Evolutionary conservation across 2,113 vertebrate species (phyloP), one percentile per base, ranked within the genome.

Genomic region (Perognathus longimembris): DNA sequence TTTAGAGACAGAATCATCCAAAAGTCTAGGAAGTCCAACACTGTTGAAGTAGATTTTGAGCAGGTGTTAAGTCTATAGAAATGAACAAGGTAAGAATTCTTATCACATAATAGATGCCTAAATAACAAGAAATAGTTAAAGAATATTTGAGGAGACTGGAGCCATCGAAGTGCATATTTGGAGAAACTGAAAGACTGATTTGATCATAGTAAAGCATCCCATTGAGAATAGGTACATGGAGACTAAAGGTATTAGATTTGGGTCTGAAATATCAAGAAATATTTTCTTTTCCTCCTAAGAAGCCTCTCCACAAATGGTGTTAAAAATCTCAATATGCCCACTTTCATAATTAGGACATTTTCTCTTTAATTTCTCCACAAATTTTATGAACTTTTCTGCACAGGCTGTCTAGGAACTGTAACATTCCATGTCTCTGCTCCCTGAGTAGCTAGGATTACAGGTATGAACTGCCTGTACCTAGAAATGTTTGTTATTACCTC

Each of bases 401-500:
- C 20, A 54, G 50, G 50, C 50, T 54, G 50, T 12, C 50, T 18
- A 54, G 50, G 50, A 54, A 54, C 50, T 54, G 50, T 15, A 54
- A 54, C 14, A 54, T 18, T 54, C 17, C 50, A 54, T 54, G 50
- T 54, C 50, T 54, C 50, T 17, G 15, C 50, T 54, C 17, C 50
- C 15, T 54, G 50, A 54, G 50, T 15, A 54, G 50, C 14, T 54
- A 54, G 50, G 14, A 18, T 54, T 54, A 54, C 50, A 54, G 17
- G 50, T 15, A 54, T 54, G 50, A 54, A 54, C 50, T 54, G 17
- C 15, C 50, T 54, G 50, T 18, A 15, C 50, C 50, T 54, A 54
- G 50, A 12, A 30, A 57, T 88, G 84, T 89, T 91, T n/a, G 36
- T 79, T 80, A 70, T 54, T 54, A 92, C 18, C 89, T 94, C 76